Percentiles rank a stretch among this genome's conserved stretches.
Evolutionary conservation across 1,140 invertebrate genomes (phyloP).

Genomic region (Lordiphosa clarofinis): DNA sequence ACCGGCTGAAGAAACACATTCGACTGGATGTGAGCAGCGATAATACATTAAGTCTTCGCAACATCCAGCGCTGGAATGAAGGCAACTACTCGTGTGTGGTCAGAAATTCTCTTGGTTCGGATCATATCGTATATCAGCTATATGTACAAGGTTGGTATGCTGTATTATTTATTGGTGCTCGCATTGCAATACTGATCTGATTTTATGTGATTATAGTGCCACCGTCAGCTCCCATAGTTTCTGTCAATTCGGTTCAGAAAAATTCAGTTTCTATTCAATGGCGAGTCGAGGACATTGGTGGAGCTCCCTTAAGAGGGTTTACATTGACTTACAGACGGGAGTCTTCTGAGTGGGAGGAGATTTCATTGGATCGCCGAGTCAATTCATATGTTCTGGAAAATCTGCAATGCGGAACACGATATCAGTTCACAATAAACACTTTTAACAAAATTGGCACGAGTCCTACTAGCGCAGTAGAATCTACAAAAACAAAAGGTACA

Average conservation of each 20-base stretch:
- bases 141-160: slow-evolving; percentile 81
- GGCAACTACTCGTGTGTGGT: slow-evolving; percentile 85
- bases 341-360: slow-evolving; percentile 83
- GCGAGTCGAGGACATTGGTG: slow-evolving; percentile 84
- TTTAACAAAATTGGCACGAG: slow-evolving; percentile 87
- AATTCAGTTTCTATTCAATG: slow-evolving; percentile 86
- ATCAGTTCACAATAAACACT: slow-evolving; percentile 85
- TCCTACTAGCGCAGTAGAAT: slow-evolving; percentile 83
- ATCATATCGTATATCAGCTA: slow-evolving; percentile 83
- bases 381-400: slow-evolving; percentile 84
- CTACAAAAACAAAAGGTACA: slow-evolving; percentile 82
- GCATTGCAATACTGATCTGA: not conserved
- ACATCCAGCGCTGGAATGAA: slow-evolving; percentile 82
- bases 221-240: slow-evolving; percentile 84
- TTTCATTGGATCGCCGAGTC: slow-evolving; percentile 83
- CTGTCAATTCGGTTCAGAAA: slow-evolving; percentile 84
- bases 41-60: slow-evolving; percentile 82
- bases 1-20: slow-evolving; percentile 49
- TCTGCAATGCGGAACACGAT: slow-evolving; percentile 86
- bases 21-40: slow-evolving; percentile 81
- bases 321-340: slow-evolving; percentile 84
- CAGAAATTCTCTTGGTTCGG: slow-evolving; percentile 82
- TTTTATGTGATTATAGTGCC: slow-evolving; percentile 81
- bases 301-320: slow-evolving; percentile 84
- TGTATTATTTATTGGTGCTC: not conserved